Evolutionary conservation across 2,113 vertebrate genomes (phyloP).

Genomic region (Garra rufa): DNA sequence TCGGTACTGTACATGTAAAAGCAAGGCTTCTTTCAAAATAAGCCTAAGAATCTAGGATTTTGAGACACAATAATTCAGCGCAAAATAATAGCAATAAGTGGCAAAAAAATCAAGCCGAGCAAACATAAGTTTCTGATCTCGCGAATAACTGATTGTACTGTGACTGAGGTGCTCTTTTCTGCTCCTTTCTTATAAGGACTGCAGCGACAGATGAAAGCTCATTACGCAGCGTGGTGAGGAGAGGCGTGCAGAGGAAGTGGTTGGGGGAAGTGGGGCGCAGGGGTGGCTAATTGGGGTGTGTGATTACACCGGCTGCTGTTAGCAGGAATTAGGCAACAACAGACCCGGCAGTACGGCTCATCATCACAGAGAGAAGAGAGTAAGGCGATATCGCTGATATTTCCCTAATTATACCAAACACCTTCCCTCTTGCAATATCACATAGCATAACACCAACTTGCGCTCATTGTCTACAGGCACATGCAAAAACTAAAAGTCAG

Average conservation of each 20-base stretch:
- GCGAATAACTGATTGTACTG: constrained; percentile 87
- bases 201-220: constrained; percentile 95
- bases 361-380: constrained; percentile 90
- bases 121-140: background rate
- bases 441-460: constrained; percentile 27
- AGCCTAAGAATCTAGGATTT: background rate
- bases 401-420: constrained; percentile 82
- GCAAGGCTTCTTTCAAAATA: background rate
- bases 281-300: constrained; percentile 96
- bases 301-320: constrained; percentile 99
- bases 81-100: constrained; percentile 7
- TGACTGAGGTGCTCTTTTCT: constrained; percentile 91
- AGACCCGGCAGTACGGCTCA: constrained; percentile 88
- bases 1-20: background rate
- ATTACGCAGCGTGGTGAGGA: constrained; percentile 94
- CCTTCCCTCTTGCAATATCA: constrained; percentile 15
- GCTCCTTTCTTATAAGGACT: constrained; percentile 66
- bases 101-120: constrained; percentile 17
- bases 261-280: constrained; percentile 90
- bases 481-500: constrained; percentile 17
- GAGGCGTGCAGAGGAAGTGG: constrained; percentile 86
- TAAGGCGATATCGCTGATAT: constrained; percentile 86
- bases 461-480: background rate
- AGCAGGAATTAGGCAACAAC: constrained; percentile 96
- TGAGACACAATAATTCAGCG: background rate